A percentile compares a stretch with the other conserved stretches of the same genome.
Evolutionary conservation across 2,888 invertebrate species (phyloP).

Genomic region (Microdon myrmicae): DNA sequence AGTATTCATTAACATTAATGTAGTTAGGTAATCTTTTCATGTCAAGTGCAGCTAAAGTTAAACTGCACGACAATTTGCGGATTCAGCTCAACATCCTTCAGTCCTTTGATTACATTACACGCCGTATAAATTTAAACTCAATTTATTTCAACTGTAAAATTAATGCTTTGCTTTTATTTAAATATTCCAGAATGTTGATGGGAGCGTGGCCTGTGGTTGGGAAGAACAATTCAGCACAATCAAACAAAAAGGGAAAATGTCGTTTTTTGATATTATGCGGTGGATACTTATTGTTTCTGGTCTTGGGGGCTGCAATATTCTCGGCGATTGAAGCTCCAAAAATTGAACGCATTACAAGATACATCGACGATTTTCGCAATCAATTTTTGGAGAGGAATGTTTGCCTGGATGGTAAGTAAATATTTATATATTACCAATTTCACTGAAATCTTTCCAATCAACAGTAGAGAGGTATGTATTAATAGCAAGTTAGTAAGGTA

Average conservation of each 20-base stretch:
- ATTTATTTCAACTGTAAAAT: not conserved
- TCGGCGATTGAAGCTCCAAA: conserved; percentile 81
- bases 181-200: conserved; percentile 56
- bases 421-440: too few species aligned
- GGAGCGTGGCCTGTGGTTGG: conserved; percentile 60
- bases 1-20: too few species aligned
- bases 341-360: conserved; percentile 71
- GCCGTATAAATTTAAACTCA: not conserved
- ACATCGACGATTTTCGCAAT: conserved; percentile 70
- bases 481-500: too few species aligned
- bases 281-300: conserved; percentile 72
- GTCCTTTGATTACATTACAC: too few species aligned
- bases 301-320: conserved; percentile 81
- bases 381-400: conserved; percentile 73
- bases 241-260: conserved; percentile 63
- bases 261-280: conserved; percentile 66
- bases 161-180: not conserved
- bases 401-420: conserved; percentile 74
- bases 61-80: too few species aligned
- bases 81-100: too few species aligned
- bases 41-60: too few species aligned
- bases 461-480: too few species aligned
- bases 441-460: too few species aligned
- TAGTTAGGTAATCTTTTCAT: too few species aligned
- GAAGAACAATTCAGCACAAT: conserved; percentile 56